Percentiles rank a stretch among this genome's conserved stretches.
Conservation (phyloP, 2,888 invertebrate species). For the Agriopis leucophaearia region DNA sequence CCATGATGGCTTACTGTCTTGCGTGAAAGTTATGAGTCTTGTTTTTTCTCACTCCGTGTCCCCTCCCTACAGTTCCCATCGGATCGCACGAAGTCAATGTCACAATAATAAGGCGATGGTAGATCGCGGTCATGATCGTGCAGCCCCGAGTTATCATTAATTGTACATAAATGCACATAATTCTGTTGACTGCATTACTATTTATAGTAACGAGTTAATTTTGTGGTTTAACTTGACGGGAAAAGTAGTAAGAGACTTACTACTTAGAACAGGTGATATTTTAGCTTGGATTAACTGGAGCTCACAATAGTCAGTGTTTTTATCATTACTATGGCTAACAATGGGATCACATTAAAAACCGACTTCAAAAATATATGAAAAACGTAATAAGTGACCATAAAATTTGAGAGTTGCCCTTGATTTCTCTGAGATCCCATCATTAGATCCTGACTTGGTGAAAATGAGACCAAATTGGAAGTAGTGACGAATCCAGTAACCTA, state of each 20-base stretch:
- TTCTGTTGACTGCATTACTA: neutral
- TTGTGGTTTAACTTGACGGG: neutral
- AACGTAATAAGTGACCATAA: too few relatives aligned
- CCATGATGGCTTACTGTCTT: neutral
- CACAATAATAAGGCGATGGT: slow-evolving; percentile 49
- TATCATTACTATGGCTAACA: too few relatives aligned
- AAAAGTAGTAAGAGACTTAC: neutral
- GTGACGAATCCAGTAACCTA: too few relatives aligned
- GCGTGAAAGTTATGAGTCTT: neutral
- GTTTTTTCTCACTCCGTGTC: slow-evolving; percentile 18
- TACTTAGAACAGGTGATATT: neutral
- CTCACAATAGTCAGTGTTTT: too few relatives aligned
- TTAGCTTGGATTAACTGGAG: neutral
- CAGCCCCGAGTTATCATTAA: slow-evolving; percentile 12
- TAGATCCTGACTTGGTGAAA: too few relatives aligned
- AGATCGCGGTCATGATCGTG: slow-evolving; percentile 57
- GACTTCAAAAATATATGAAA: too few relatives aligned
- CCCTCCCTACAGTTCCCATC: slow-evolving; percentile 38
- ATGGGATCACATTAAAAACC: too few relatives aligned
- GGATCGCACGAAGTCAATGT: slow-evolving; percentile 58
- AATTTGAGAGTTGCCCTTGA: too few relatives aligned
- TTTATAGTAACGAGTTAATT: neutral
- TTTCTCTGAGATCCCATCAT: too few relatives aligned
- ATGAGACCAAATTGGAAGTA: too few relatives aligned
- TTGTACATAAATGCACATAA: slow-evolving; percentile 5